Conservation (phyloP, 2,113 vertebrate species). For the Nipponia nippon region DNA sequence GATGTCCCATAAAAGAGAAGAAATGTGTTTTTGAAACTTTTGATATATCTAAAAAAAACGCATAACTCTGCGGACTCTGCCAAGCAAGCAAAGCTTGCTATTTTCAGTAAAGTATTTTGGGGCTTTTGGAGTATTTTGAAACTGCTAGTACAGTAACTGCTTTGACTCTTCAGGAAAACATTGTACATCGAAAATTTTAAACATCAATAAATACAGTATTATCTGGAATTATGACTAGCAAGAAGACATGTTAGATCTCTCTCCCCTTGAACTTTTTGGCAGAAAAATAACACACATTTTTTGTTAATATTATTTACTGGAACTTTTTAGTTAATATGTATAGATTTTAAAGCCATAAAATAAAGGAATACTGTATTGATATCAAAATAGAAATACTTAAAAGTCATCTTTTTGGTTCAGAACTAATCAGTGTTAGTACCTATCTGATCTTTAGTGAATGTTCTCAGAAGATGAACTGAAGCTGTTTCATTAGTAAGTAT, state of each 20-base stretch:
- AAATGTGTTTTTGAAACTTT: slow-evolving; percentile 16
- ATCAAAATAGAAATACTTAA: not conserved
- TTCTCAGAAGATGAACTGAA: not conserved
- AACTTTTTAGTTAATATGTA: not conserved
- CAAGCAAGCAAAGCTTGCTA: not conserved
- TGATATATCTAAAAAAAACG: slow-evolving; percentile 26
- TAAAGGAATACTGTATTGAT: not conserved
- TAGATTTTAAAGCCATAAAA: not conserved
- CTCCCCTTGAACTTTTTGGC: not conserved
- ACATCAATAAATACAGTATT: not conserved
- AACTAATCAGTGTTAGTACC: not conserved
- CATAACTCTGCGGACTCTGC: not conserved
- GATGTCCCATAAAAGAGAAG: slow-evolving; percentile 12
- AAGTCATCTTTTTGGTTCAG: not conserved
- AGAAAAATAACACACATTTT: not conserved
- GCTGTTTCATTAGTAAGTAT: not conserved
- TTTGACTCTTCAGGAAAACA: not conserved
- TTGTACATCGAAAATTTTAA: not conserved
- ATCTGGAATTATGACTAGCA: not conserved
- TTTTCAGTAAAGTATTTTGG: slow-evolving; percentile 31
- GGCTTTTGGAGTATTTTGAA: not conserved
- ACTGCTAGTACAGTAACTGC: not conserved
- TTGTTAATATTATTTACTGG: not conserved
- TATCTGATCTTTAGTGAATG: not conserved
- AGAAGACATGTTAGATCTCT: not conserved